Conservation (phyloP, 2,113 vertebrate species). For the Andinoacara biseriatus region DNA sequence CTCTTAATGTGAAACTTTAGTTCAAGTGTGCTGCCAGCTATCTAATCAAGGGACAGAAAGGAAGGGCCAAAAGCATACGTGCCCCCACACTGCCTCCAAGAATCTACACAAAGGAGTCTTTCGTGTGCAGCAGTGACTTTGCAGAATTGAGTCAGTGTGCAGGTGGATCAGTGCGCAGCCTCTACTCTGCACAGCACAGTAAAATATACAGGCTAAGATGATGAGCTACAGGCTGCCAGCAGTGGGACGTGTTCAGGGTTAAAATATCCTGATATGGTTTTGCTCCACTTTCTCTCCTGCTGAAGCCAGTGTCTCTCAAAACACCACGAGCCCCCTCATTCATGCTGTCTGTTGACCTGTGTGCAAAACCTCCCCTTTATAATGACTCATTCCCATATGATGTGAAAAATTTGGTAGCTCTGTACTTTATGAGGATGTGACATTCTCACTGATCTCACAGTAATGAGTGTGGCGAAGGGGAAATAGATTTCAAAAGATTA, state of each 20-base stretch:
- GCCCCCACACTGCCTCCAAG: not conserved
- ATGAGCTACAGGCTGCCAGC: not conserved
- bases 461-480: slow-evolving; percentile 1
- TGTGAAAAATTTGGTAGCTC: not conserved
- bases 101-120: slow-evolving; percentile 47
- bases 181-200: not conserved
- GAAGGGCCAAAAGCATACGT: not conserved
- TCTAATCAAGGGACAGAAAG: slow-evolving; percentile 9
- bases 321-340: slow-evolving; percentile 37
- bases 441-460: slow-evolving; percentile 8
- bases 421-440: not conserved
- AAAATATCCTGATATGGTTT: slow-evolving; percentile 1
- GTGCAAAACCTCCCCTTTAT: not conserved
- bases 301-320: slow-evolving; percentile 60
- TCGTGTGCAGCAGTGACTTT: slow-evolving; percentile 39
- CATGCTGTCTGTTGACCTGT: slow-evolving; percentile 26
- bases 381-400: not conserved
- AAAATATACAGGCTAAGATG: not conserved
- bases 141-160: slow-evolving; percentile 44
- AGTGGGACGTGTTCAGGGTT: not conserved
- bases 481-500: not conserved
- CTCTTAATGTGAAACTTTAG: slow-evolving; percentile 16
- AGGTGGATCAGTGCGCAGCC: not conserved
- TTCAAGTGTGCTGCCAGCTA: not conserved
- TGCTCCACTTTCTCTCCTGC: slow-evolving; percentile 31